phyloP scores from a whole-genome alignment of 1,140 invertebrate species.

The Anastrepha obliqua region DNA sequence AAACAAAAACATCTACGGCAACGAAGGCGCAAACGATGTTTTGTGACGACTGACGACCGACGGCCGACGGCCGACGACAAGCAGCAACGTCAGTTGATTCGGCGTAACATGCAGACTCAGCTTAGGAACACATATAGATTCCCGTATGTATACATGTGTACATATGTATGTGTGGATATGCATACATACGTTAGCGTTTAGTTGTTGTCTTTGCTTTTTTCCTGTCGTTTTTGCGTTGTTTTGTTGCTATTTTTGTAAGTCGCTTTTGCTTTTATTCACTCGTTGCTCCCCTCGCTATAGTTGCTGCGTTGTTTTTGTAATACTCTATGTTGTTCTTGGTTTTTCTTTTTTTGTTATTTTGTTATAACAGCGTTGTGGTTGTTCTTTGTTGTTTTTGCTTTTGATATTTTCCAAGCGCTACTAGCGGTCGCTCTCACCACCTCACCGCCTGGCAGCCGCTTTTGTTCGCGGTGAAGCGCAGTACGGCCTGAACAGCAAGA shows the following conservation, averaged over 20 bases:
- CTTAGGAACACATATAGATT: not conserved
- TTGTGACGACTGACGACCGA: conserved; percentile 24
- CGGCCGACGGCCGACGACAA: not conserved
- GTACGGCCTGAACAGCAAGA: not conserved
- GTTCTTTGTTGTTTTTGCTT: too few species aligned
- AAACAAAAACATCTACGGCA: conserved; percentile 42
- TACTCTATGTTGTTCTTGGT: not conserved
- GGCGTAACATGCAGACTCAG: conserved; percentile 33
- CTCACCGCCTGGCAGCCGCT: not conserved
- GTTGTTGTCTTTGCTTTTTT: not conserved
- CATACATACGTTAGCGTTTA: not conserved
- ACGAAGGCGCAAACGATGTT: conserved; percentile 49
- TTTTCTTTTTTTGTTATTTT: too few species aligned
- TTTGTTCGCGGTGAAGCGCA: not conserved
- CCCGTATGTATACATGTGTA: not conserved
- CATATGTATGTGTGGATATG: not conserved
- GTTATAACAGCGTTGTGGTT: too few species aligned
- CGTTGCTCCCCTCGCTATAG: not conserved
- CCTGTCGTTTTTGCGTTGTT: conserved; percentile 1
- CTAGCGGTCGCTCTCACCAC: not conserved
- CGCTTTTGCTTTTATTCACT: not conserved
- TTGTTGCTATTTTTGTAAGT: not conserved
- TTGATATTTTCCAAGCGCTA: conserved; percentile 22
- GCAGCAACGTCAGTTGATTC: conserved; percentile 30
- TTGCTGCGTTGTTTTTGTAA: not conserved